Evolutionary conservation across 92 coral and sea anemone species (phyloP), one percentile per base, ranked within the genome.

Genomic region (Blastomussa wellsi): DNA sequence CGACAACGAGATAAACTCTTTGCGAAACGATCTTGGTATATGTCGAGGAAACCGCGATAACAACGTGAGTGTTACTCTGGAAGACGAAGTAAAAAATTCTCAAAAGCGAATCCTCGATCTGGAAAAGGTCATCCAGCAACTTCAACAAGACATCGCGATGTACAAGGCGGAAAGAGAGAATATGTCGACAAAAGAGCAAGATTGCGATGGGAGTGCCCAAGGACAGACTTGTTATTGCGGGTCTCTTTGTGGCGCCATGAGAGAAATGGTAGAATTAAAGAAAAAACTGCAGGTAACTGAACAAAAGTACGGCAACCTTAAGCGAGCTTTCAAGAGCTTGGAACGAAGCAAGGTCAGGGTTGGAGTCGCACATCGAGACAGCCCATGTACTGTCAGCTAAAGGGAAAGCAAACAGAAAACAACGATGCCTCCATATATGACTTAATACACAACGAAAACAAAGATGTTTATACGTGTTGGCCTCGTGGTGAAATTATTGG

Each of bases 221-320:
- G 94, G 90, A 19, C 97, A 92, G 55, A 91, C 92, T 12, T 94
- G 98, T 68, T 94, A 94, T 73, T 94, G 98, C 59, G 98, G 98
- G 2, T 94, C 98, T 11, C 92, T 95, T 38, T 97, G 99, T 85
- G 94, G 95, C 7, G 98, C 99, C 49, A 97, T 97, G 99, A 94
- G 95, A 79, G 99, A 97, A 77, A 90, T 95, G 42, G 92, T 93
- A 5, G 98, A 97, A 36, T 71, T 97, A 11, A 97, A 95, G 78
- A 90, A 92, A 64, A 93, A 95, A 88, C 88, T 97, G 19, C 95
- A 91, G 48, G 84, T 91, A 76, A 97, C 94, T n/a, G 98, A 97
- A 75, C 95, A 92, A 82, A 91, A 93, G 82, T 92, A 95, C 72
- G 77, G 84, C 84, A 89, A 88, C 33, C 89, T 97, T 26, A 93